phyloP scores from a whole-genome alignment of 2,797 vertebrate genomes.

The Notoglanidium macrostoma region DNA sequence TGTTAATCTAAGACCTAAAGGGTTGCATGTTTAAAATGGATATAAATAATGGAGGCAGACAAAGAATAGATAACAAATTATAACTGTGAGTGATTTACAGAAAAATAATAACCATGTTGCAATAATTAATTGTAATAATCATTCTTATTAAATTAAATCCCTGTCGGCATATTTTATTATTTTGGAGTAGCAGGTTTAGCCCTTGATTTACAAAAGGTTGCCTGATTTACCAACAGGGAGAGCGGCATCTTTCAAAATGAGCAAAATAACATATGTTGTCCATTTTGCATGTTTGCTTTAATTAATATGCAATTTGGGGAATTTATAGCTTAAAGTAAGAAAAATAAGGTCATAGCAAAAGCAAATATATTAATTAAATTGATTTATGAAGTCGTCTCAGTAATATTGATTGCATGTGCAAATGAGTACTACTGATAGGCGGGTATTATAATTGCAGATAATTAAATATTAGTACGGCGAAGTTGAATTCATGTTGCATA shows the following conservation, averaged over 20 bases:
- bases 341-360: not conserved
- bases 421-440: not conserved
- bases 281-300: not conserved
- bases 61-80: too few relatives aligned
- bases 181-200: not conserved
- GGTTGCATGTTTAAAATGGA: not conserved
- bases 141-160: not conserved
- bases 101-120: not conserved
- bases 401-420: not conserved
- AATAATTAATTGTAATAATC: not conserved
- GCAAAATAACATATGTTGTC: not conserved
- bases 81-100: not conserved
- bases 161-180: not conserved
- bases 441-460: not conserved
- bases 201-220: not conserved
- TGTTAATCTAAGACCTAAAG: not conserved
- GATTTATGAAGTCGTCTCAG: not conserved
- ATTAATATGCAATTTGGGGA: not conserved
- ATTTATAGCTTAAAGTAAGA: not conserved
- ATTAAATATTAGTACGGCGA: not conserved
- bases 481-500: not conserved
- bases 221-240: too few relatives aligned
- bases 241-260: not conserved
- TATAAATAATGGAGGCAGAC: not conserved
- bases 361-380: not conserved